Evolutionary conservation across 2,888 invertebrate species (phyloP).

Genomic region (Julus scandinavius): DNA sequence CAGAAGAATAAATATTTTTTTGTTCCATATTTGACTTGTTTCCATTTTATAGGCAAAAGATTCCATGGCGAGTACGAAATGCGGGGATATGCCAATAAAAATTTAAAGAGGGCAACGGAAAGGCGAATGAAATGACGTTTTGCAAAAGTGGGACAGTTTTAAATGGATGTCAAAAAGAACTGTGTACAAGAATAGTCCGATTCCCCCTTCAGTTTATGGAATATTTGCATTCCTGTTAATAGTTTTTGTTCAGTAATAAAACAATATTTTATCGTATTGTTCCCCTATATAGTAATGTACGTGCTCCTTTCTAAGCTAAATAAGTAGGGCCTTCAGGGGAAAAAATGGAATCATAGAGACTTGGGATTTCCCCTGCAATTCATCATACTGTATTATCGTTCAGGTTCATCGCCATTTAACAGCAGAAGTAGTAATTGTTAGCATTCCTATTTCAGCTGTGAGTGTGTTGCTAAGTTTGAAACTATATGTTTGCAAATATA

Average conservation of each 20-base stretch:
- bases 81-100: constrained; percentile 25
- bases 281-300: neutral
- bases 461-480: too few relatives aligned
- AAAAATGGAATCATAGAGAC: neutral
- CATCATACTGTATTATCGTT: neutral
- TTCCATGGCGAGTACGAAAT: neutral
- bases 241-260: neutral
- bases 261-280: neutral
- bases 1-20: constrained; percentile 32
- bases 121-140: neutral
- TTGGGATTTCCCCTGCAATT: neutral
- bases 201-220: neutral
- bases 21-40: constrained; percentile 42
- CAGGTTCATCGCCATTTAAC: neutral
- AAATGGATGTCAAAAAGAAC: neutral
- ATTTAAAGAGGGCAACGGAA: constrained; percentile 6
- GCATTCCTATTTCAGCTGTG: too few relatives aligned
- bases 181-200: neutral
- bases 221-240: constrained; percentile 8
- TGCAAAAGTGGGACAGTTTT: neutral
- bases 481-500: too few relatives aligned
- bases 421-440: too few relatives aligned
- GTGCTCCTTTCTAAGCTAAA: neutral
- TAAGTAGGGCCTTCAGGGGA: too few relatives aligned
- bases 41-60: neutral